These are phyloP conservation scores for Aphodius granarius DNA, from an alignment of 2,888 invertebrate genomes.

Conservation along the genomic window DNA sequence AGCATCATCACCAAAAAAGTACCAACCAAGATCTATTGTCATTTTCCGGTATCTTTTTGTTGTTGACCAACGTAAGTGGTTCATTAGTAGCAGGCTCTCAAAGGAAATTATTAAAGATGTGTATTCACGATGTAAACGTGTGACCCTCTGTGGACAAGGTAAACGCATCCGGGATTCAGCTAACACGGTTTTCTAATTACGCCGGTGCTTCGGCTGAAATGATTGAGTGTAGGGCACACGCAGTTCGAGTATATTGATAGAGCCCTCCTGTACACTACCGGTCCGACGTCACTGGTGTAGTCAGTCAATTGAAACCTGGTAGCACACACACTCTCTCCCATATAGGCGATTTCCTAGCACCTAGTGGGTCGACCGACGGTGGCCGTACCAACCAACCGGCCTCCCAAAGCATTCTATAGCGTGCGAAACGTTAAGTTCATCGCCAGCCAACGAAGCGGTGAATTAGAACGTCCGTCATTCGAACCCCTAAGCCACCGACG, in stretches of 20 bases:
- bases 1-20: too few relatives aligned
- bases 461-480: not conserved
- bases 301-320: not conserved
- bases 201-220: not conserved
- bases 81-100: constrained; percentile 2
- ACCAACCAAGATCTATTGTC: too few relatives aligned
- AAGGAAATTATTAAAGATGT: constrained; percentile 29
- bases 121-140: constrained; percentile 15
- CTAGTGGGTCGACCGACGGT: not conserved
- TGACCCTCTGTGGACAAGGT: not conserved
- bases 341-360: not conserved
- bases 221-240: not conserved
- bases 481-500: not conserved
- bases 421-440: not conserved
- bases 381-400: not conserved
- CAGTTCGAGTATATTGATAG: not conserved
- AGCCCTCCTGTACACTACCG: not conserved
- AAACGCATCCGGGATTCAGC: not conserved
- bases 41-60: too few relatives aligned
- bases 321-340: not conserved
- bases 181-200: not conserved
- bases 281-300: not conserved
- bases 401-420: not conserved
- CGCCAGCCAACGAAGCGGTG: not conserved
- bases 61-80: not conserved